Base-by-base conservation (phyloP, 2,797 vertebrate genomes). In the Crossoptilon crossoptilon region DNA sequence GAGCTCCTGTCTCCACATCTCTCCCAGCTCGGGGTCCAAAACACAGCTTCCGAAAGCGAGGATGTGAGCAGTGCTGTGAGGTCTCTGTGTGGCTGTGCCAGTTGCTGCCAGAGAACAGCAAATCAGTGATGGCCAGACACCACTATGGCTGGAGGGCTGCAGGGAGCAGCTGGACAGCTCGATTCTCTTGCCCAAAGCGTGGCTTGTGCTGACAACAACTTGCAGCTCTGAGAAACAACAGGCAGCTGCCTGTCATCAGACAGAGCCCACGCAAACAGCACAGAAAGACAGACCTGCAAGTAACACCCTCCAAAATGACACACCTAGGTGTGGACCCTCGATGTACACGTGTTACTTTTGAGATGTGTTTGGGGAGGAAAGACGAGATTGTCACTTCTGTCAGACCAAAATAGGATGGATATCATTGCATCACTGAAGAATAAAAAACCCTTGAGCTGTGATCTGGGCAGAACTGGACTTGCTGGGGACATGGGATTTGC, bases 201-300 rank as follows among this genome's bases (percentile, higher is more conserved):
- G 68, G 53, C 64, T 87, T 49, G 10, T n/a, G 56, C 67, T 76
- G 64, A 48, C 2, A 5, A 55, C 64, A 74, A n/a, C 64, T 59
- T 58, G 46, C 21, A 72, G 74, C 64, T 71, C 58, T 35, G 24
- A 51, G 66, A 68, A 58, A 80, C 8, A 55, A 5, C 41, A 59
- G 56, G 51, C 55, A 49, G 37, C 48, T 75, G 81, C 39, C 80
- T 43, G 56, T 58, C 74, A 76, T 33, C 48, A 41, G 21, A 3
- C 18, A 3, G 44, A 85, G 58, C 23, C 87, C 73, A 43, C 0
- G 0, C 19, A 69, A 58, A 58, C 10, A 44, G 31, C 0, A 0
- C 13, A 39, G 70, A 39, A 51, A 82, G 68, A 48, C 64, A 71
- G 48, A 44, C 16, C 39, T 43, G 56, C 29, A 35, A 90, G 62